Percentiles rank a stretch among this genome's conserved stretches.
Conservation (phyloP, 2,888 invertebrate species). For the Heliconius ismenius region DNA sequence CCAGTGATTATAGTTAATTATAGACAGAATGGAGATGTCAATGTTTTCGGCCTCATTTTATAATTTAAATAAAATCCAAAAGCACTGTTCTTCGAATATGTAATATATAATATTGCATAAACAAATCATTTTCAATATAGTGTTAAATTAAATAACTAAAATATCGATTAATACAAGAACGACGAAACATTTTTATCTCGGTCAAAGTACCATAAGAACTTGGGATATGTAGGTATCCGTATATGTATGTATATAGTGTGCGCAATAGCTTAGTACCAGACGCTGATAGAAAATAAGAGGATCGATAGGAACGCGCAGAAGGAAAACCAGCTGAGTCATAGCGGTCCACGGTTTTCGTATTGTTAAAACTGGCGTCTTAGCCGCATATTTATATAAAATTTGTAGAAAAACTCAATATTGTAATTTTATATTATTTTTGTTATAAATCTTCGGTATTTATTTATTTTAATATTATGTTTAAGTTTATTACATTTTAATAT, state of each 20-base stretch:
- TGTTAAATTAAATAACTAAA: neutral
- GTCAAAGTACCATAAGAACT: slow-evolving; percentile 16
- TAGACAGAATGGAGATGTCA: no score
- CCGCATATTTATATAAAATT: neutral
- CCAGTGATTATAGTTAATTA: no score
- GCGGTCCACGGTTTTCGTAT: slow-evolving; percentile 15
- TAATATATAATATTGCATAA: no score
- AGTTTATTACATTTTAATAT: neutral
- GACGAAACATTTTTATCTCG: neutral
- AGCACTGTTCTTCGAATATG: no score
- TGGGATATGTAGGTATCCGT: neutral
- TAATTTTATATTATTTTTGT: no score
- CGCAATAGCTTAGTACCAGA: slow-evolving; percentile 27
- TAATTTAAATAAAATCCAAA: no score
- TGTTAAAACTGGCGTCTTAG: slow-evolving; percentile 10
- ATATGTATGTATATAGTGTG: slow-evolving; percentile 27
- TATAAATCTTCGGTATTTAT: neutral
- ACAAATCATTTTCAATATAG: no score
- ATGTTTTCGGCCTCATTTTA: no score
- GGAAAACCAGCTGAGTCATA: slow-evolving; percentile 30
- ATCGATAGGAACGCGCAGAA: slow-evolving; percentile 39
- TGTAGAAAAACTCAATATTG: no score
- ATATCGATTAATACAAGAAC: neutral
- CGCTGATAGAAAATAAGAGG: slow-evolving; percentile 32
- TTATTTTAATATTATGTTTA: neutral